Base-by-base conservation (phyloP, 2,113 vertebrate species). In the Myodes glareolus region DNA sequence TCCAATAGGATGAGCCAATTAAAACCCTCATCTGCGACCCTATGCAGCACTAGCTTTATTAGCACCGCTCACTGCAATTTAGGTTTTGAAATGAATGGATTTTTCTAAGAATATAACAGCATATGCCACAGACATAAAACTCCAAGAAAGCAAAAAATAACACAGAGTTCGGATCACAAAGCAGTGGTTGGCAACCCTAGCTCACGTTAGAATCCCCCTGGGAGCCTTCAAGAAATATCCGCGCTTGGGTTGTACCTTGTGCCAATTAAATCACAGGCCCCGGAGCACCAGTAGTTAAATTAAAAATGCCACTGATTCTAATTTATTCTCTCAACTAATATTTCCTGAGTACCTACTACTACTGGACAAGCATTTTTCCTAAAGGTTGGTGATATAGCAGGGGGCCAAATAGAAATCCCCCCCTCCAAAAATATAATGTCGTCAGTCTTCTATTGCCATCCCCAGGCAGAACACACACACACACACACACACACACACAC, bases 41-140 rank as follows among this genome's bases (percentile, higher is more conserved):
- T 0, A 93, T 61, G n/a, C 31, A 67, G 82, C 58, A 92, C 87
- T 67, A n/a, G 89, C 70, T 92, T 92, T 92, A 94, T 86, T 97
- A 94, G 89, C 82, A 55, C 88, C 86, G 78, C 72, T 91, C 80
- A 42, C 27, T 55, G 72, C 85, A 76, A 93, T 91, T 95, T 93
- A 67, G 93, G 70, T 78, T 91, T 94, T 19, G 58, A 97, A 77
- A 91, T 63, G 73, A 95, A 97, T 77, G 92, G 94, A 67, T 94
- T 98, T 98, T 96, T 82, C 90, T 90, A 96, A 94, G 90, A 97
- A 80, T 68, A 61, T 88, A 90, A 23, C 73, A 92, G 84, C 91
- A 50, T 82, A 81, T 16, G 65, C 84, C 78, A 92, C 68, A 82
- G 80, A 75, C 42, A n/a, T 68, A 92, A 95, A 93, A 75, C 72